Evolutionary conservation across 1,140 invertebrate species (phyloP), one percentile per base, ranked within the genome.

Genomic region (Drosophila azteca): DNA sequence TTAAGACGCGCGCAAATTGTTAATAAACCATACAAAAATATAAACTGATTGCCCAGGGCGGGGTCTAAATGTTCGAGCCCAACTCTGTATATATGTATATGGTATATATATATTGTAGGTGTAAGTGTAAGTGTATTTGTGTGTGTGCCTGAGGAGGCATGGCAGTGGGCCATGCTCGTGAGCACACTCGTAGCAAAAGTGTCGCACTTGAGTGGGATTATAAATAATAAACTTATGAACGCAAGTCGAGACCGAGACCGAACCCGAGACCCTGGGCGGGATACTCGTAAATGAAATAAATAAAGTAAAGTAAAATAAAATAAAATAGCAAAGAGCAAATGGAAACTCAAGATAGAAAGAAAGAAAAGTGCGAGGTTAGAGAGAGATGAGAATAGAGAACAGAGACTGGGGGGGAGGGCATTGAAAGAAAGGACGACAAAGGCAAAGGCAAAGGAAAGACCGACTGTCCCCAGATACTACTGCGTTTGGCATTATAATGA

Each of bases 161-260:
- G n/a, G 50, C 26, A 46, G 45, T 46, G 15, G 44, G 35, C 9
- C 35, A 39, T 31, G 60, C 62, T 58, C 62, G 57, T 69, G 61
- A 82, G 71, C 60, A 83, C 69, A 82, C 64, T 82, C 64, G 69
- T 66, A 45, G 63, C 17, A 69, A 82, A 82, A 69, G 79, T 83
- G 79, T 82, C 69, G 79, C 74, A 75, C 79, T 83, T 67, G 70
- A 78, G 74, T 66, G 60, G 63, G 79, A 83, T 82, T 82, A 78
- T 82, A 83, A 82, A 78, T 83, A 82, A 82, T 82, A 83, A 83
- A 82, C 79, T 78, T 78, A 78, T 81, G 70, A 77, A 66, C 67
- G 65, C 77, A 69, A 49, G 54, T 70, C 46, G 62, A 39, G 35
- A 39, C 35, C 35, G 35, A 35, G 31, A 6, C 6, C 7, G 43